Percentiles rank a stretch among this genome's conserved stretches.
Evolutionary conservation across 92 coral and sea anemone genomes (phyloP).

Genomic region (Porites evermanni): DNA sequence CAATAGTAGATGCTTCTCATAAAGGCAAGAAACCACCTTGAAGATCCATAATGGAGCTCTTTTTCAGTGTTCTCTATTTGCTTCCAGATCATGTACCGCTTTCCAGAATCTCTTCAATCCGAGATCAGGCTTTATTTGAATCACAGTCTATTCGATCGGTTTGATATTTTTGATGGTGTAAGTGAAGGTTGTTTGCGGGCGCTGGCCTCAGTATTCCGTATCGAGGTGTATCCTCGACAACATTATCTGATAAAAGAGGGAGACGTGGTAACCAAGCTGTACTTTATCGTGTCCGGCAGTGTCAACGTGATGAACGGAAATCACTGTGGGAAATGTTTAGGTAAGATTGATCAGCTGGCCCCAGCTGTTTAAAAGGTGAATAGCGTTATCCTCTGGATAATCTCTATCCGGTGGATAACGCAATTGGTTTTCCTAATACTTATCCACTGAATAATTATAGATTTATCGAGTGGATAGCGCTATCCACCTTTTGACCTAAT

Average conservation of each 20-base stretch:
- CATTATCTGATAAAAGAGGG: slow-evolving; percentile 90
- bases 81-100: slow-evolving; percentile 83
- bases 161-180: slow-evolving; percentile 80
- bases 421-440: too few species aligned
- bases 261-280: slow-evolving; percentile 90
- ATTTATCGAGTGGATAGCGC: too few species aligned
- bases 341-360: neutral
- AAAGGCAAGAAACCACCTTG: too few species aligned
- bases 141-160: slow-evolving; percentile 71
- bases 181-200: slow-evolving; percentile 90
- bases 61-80: neutral
- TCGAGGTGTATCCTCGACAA: slow-evolving; percentile 74
- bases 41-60: neutral
- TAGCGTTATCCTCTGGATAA: too few species aligned
- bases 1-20: too few species aligned
- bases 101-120: slow-evolving; percentile 96
- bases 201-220: slow-evolving; percentile 80
- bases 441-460: too few species aligned
- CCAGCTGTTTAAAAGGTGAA: too few species aligned
- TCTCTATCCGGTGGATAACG: too few species aligned
- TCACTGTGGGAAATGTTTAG: slow-evolving; percentile 1
- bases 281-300: slow-evolving; percentile 88
- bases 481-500: too few species aligned
- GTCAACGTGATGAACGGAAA: slow-evolving; percentile 66
- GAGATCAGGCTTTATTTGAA: slow-evolving; percentile 91